Evolutionary conservation across 1,140 invertebrate species (phyloP).

Genomic region (Carposina sasakii): DNA sequence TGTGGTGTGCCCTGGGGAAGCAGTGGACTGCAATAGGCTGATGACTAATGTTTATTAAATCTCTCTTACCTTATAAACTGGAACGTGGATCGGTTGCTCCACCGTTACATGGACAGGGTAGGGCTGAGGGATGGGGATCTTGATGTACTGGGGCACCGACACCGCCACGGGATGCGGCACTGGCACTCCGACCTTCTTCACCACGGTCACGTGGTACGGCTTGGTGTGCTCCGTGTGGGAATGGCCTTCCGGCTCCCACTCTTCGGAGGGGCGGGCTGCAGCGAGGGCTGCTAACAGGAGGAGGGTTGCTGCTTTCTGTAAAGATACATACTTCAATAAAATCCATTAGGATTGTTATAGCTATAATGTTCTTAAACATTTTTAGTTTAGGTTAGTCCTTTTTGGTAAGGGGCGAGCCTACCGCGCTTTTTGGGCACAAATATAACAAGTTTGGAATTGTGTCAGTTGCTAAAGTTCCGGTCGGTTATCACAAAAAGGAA

Average conservation of each 20-base stretch:
- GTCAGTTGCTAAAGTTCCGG: no score
- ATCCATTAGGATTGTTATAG: no score
- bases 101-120: constrained; percentile 81
- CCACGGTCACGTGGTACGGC: constrained; percentile 80
- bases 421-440: no score
- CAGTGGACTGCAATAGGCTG: no score
- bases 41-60: neutral
- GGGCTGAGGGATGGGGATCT: constrained; percentile 82
- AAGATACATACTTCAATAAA: no score
- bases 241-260: constrained; percentile 87
- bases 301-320: constrained; percentile 54
- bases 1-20: no score
- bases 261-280: constrained; percentile 76
- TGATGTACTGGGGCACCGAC: constrained; percentile 81
- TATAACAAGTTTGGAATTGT: no score
- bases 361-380: no score
- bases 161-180: constrained; percentile 84
- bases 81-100: constrained; percentile 81
- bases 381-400: no score
- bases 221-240: constrained; percentile 78
- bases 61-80: constrained; percentile 79
- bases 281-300: constrained; percentile 80
- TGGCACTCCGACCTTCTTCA: constrained; percentile 83
- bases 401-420: no score
- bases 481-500: no score